Conservation (phyloP, 1,140 invertebrate species). For the Bactericera cockerelli region DNA sequence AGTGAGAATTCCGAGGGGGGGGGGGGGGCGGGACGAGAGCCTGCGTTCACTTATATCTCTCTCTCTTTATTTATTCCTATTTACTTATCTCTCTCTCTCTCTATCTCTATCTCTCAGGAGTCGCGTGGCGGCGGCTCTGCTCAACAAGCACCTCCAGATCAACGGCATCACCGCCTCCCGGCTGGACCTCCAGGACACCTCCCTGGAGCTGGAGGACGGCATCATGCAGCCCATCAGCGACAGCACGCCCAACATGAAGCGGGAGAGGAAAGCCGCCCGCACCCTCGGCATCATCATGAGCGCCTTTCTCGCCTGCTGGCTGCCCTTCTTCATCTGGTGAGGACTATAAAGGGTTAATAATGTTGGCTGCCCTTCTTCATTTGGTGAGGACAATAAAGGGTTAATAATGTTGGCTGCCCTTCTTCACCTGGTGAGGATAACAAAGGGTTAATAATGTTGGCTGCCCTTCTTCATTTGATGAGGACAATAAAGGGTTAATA, state of each 20-base stretch:
- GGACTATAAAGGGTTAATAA: too few species aligned
- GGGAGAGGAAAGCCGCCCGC: slow-evolving; percentile 83
- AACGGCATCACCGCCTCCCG: slow-evolving; percentile 65
- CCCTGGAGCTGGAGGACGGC: neutral
- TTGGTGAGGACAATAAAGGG: too few species aligned
- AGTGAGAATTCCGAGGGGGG: too few species aligned
- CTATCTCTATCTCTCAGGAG: slow-evolving; percentile 39
- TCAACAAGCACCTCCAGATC: slow-evolving; percentile 75
- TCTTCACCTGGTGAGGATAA: too few species aligned
- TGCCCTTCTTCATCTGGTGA: slow-evolving; percentile 87
- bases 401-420: too few species aligned
- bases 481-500: neutral
- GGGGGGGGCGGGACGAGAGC: too few species aligned
- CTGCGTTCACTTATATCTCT: too few species aligned
- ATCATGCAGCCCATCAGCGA: slow-evolving; percentile 26
- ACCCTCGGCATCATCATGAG: slow-evolving; percentile 93
- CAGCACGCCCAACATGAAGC: slow-evolving; percentile 64
- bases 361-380: too few species aligned
- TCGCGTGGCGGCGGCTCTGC: slow-evolving; percentile 63
- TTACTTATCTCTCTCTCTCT: neutral
- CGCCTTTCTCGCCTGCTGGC: slow-evolving; percentile 81
- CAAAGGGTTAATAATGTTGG: too few species aligned
- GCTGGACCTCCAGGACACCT: slow-evolving; percentile 24
- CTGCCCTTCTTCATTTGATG: slow-evolving; percentile 9
- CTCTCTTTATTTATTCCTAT: neutral